phyloP scores from a whole-genome alignment of 2,888 invertebrate genomes.

The Chirona hameri region DNA sequence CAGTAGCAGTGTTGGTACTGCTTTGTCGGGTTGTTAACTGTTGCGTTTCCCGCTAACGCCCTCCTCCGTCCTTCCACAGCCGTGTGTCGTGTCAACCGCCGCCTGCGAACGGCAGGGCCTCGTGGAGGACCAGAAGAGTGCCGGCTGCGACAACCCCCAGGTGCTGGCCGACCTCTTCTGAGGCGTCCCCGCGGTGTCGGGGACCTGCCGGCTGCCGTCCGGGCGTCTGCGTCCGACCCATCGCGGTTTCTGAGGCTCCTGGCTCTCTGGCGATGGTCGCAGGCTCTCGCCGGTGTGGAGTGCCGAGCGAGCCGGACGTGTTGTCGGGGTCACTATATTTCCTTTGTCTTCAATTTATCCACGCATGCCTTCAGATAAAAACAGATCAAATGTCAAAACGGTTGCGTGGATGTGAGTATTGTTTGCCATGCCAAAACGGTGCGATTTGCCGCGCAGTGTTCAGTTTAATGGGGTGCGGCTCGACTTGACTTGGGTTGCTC shows the following conservation, averaged over 20 bases:
- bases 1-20: no score
- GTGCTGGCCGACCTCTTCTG: conserved; percentile 25
- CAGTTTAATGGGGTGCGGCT: no score
- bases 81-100: neutral
- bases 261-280: neutral
- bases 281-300: neutral
- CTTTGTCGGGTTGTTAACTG: no score
- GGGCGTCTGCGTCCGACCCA: neutral
- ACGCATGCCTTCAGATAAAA: no score
- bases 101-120: neutral
- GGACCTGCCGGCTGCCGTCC: neutral
- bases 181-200: neutral
- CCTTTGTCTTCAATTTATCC: no score
- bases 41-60: no score
- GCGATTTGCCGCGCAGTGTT: no score
- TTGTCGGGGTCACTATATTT: no score
- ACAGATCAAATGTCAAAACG: no score
- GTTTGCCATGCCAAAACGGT: no score
- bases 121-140: neutral
- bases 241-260: neutral
- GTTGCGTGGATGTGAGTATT: no score
- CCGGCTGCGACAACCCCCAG: neutral
- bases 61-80: neutral
- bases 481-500: no score
- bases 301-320: neutral